A percentile compares a stretch with the other conserved stretches of the same genome.
These are phyloP conservation scores for Crotalus adamanteus DNA, from an alignment of 2,797 vertebrate species.

Conservation along the genomic window DNA sequence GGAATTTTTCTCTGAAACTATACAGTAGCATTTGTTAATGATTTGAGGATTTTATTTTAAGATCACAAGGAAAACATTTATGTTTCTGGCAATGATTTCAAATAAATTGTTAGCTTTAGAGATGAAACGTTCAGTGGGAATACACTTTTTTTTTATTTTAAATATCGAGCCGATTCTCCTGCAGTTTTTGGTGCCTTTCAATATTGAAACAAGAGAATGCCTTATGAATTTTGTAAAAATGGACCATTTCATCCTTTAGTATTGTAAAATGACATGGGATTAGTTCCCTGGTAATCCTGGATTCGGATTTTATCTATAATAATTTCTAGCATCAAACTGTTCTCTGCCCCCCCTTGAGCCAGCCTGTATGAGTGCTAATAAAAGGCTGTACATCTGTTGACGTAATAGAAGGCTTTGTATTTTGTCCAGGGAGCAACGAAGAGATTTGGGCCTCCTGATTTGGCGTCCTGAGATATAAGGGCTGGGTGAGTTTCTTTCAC, in stretches of 20 bases:
- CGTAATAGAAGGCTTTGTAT: not conserved
- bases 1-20: not conserved
- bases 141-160: not conserved
- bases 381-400: not conserved
- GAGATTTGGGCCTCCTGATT: not conserved
- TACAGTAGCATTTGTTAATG: not conserved
- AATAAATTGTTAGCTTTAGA: not conserved
- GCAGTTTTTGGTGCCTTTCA: not conserved
- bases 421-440: not conserved
- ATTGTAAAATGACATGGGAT: not conserved
- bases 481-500: not conserved
- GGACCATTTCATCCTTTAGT: not conserved
- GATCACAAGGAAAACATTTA: not conserved
- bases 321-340: not conserved
- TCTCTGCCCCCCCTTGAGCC: fast-evolving
- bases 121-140: not conserved
- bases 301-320: not conserved
- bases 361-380: not conserved
- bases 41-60: not conserved
- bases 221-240: not conserved
- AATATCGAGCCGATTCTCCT: not conserved
- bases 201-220: not conserved
- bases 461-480: constrained; percentile 15
- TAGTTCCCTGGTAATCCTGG: not conserved
- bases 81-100: not conserved